Evolutionary conservation across 23 tunicate species (phyloP).

Genomic region (Aplidium turbinatum): DNA sequence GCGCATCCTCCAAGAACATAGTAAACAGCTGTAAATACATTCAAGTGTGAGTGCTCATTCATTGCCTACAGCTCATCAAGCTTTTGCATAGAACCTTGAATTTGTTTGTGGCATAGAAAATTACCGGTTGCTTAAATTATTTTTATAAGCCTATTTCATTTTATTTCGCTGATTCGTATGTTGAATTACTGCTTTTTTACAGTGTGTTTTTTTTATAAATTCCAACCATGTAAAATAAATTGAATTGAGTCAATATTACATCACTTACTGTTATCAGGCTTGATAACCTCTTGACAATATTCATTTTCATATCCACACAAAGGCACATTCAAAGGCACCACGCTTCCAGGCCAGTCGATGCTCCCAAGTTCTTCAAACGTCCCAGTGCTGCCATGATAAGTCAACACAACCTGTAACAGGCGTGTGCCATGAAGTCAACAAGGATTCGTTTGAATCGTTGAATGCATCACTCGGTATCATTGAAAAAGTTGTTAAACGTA

Average conservation of each 20-base stretch:
- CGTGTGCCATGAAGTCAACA: too few relatives aligned
- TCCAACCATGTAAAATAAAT: background rate
- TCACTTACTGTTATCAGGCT: conserved; percentile 50
- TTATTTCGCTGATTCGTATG: background rate
- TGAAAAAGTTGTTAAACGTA: background rate
- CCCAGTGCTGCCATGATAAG: conserved; percentile 26
- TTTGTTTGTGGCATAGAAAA: background rate
- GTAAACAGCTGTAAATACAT: conserved; percentile 31
- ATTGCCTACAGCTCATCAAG: background rate
- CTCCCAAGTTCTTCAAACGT: conserved; percentile 27
- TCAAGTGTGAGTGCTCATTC: background rate
- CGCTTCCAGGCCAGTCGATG: conserved; percentile 84
- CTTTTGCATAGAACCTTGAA: background rate
- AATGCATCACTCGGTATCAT: too few relatives aligned
- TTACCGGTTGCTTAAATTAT: background rate
- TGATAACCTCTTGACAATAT: conserved; percentile 1
- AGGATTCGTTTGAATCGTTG: background rate
- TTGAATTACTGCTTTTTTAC: background rate
- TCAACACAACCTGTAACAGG: conserved; percentile 49
- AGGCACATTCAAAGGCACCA: conserved; percentile 56
- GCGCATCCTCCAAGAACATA: conserved; percentile 48
- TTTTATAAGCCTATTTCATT: background rate
- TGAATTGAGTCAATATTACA: background rate
- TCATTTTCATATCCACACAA: conserved; percentile 53
- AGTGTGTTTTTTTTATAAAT: background rate